A percentile compares a stretch with the other conserved stretches of the same genome.
Conservation (phyloP, 2,888 invertebrate species). For the Dolomedes plantarius region DNA sequence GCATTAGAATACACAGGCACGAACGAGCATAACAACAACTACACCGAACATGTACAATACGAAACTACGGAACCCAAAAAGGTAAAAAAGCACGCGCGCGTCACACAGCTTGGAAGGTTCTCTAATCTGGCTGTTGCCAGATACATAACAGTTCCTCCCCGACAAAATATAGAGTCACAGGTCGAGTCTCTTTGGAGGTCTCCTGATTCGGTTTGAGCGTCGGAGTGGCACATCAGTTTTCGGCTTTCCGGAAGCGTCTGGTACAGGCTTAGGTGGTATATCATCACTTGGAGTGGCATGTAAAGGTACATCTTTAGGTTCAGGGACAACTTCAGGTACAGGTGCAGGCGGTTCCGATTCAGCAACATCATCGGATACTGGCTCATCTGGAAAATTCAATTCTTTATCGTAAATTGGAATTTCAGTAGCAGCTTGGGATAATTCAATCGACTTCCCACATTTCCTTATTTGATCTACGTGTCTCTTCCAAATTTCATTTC, state of each 20-base stretch:
- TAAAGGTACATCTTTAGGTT: constrained; percentile 24
- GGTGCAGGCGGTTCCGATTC: constrained; percentile 46
- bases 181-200: constrained; percentile 44
- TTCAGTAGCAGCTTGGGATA: constrained; percentile 43
- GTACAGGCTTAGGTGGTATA: constrained; percentile 18
- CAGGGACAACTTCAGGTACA: too few relatives aligned
- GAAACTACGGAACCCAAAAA: constrained; percentile 23
- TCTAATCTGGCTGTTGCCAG: constrained; percentile 51
- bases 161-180: constrained; percentile 49
- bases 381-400: constrained; percentile 45
- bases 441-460: constrained; percentile 50
- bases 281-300: constrained; percentile 16
- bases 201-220: constrained; percentile 44
- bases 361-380: constrained; percentile 48
- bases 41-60: constrained; percentile 26
- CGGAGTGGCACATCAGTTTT: constrained; percentile 34
- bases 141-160: constrained; percentile 48
- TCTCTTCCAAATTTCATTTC: constrained; percentile 46
- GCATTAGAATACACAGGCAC: constrained; percentile 33
- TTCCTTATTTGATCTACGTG: constrained; percentile 48
- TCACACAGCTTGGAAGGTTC: constrained; percentile 49
- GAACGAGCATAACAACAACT: constrained; percentile 36
- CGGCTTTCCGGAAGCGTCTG: constrained; percentile 18
- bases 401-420: constrained; percentile 48
- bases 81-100: too few relatives aligned